phyloP scores from a whole-genome alignment of 2,888 invertebrate genomes.

The Syrista parreyssii region DNA sequence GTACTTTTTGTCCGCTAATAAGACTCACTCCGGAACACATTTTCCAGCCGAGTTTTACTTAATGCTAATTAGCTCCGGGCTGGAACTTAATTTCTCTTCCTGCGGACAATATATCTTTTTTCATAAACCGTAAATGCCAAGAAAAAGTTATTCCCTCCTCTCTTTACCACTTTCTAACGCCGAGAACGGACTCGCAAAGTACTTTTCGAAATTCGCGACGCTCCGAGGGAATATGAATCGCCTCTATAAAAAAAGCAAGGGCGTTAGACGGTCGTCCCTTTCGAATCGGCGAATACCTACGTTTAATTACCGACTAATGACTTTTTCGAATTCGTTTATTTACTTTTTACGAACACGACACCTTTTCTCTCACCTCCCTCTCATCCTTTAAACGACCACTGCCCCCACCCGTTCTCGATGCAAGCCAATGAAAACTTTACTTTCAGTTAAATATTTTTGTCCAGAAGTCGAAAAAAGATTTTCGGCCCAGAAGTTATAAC shows the following conservation, averaged over 20 bases:
- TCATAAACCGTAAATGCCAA: conserved; percentile 17
- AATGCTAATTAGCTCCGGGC: conserved; percentile 25
- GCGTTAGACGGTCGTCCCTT: not conserved
- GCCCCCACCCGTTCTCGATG: not conserved
- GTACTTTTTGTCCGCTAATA: conserved; percentile 16
- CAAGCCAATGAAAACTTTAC: conserved; percentile 31
- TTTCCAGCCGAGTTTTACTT: conserved; percentile 25
- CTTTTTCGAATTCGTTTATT: conserved; percentile 1
- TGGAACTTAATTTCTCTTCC: conserved; percentile 22
- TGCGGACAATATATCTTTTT: conserved; percentile 12
- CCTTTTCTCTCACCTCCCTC: not conserved
- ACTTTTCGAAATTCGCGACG: conserved; percentile 6
- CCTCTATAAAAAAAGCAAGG: not conserved
- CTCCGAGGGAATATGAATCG: not conserved
- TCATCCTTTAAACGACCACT: not conserved
- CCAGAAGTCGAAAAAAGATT: conserved; percentile 25
- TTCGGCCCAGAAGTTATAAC: conserved; percentile 17
- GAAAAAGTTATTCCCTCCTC: conserved; percentile 9
- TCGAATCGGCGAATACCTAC: not conserved
- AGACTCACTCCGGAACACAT: conserved; percentile 21
- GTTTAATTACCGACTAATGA: not conserved
- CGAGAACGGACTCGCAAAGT: not conserved
- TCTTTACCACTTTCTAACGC: not conserved
- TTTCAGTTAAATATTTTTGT: conserved; percentile 42
- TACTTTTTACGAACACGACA: not conserved